Base-by-base conservation (phyloP, 2,797 vertebrate genomes). In the Denticeps clupeoides region DNA sequence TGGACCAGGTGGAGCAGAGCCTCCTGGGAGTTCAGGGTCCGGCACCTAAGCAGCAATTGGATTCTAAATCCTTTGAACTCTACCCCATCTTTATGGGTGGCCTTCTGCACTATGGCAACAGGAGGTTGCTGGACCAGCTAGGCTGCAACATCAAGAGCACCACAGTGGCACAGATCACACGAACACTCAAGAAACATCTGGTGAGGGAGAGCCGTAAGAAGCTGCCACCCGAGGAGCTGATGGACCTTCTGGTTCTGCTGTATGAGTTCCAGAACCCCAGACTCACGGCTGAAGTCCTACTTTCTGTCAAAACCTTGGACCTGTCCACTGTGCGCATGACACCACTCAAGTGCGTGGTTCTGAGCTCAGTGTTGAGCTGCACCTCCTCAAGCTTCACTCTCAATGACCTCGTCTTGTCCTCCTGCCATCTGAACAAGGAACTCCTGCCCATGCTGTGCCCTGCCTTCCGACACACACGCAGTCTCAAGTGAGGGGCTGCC, bases 1-100 rank as follows among this genome's bases (percentile, higher is more conserved):
- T 99, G 61, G 94, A 97, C 65, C 94, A 99, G 64, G 83, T 97
- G 53, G 89, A 91, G 45, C 87, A 85, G 63, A 91, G 82, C 61
- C 89, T 99, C 35, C 75, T 99, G 41, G 93, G 91, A 0, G 79
- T 91, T 21, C 90, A 96, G 33, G 94, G 94, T 4, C 94, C 94
- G 0, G 72, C 81, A 60, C 82, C 71, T 1, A 64, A 83, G 0
- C 80, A 89, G 0, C 41, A 25, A 26, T 63, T 47, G 11, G 80
- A 87, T 1, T 77, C 73, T 0, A 84, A 88, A 51, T 76, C 93
- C 2, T 99, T 97, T 2, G 94, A 99, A 62, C 87, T 99, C 37
- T 97, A 95, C 61, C 92, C 93, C 11, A 91, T 97, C 60, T 99
- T 99, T 68, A 95, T 93, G 88, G 93, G 87, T 0, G 94, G 93